Base-by-base conservation (phyloP, 1,140 invertebrate species). In the Eurosta solidaginis region DNA sequence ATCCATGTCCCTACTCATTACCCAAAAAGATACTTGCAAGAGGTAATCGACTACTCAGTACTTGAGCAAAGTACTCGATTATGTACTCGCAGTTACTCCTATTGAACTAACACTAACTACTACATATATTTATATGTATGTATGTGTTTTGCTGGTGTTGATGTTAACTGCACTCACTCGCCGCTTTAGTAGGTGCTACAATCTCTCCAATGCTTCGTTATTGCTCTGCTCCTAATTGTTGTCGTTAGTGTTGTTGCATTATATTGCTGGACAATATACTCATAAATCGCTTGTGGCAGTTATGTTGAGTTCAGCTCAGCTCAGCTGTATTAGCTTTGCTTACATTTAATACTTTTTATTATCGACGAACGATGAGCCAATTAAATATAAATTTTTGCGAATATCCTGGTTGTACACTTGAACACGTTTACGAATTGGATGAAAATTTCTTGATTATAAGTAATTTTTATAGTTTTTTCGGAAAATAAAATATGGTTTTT, bases 321-420 rank as follows among this genome's bases (percentile, higher is more conserved):
- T 68, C 59, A 40, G 36, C 33, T 68, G 59, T 33, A 68, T 68
- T 42, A 68, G 33, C 9, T 68, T 68, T 40, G 33, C 33, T 68
- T 36, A 22, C 59, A 68, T 68, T 68, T 68, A 68, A 36, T 68
- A 27, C 59, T 68, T 40, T 59, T 68, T 40, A 42, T 33, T 29
- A 20, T 20, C 22, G 6, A 20, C 40, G 33, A 68, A 20, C 59
- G 59, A 68, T 40, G 59, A 68, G 59, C 59, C 33, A 68, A 68
- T 68, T 68, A 68, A 68, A 68, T 68, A 68, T 68, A 33, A 68
- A 68, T 68, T 20, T 68, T 40, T 68, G 59, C 27, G 40, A 68
- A 68, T 68, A 33, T 22, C 10, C 40, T 68, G 33, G 14, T 40
- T n/a, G n/a, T n/a, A n/a, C n/a, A n/a, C n/a, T n/a, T n/a, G n/a